Conservation (phyloP, 2,888 invertebrate species). For the Uloborus plumipes region DNA sequence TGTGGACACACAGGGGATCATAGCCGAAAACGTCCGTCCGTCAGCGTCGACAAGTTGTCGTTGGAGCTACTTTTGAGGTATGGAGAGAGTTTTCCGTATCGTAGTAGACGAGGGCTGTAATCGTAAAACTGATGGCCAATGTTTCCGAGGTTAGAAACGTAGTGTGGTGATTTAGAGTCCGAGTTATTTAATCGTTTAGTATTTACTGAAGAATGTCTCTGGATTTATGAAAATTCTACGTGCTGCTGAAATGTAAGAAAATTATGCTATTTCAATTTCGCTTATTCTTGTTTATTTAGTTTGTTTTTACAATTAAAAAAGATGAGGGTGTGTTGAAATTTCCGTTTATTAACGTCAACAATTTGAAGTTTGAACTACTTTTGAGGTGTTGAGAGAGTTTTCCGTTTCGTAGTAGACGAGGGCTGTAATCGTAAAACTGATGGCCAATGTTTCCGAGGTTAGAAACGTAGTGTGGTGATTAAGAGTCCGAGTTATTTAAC, state of each 20-base stretch:
- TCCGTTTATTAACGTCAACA: background rate
- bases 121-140: conserved; percentile 41
- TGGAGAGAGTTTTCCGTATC: background rate
- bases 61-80: background rate
- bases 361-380: background rate
- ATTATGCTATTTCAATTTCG: too few relatives aligned
- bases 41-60: background rate
- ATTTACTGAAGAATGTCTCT: too few relatives aligned
- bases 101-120: background rate
- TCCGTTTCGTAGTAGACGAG: too few relatives aligned
- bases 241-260: too few relatives aligned
- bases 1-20: conserved; percentile 18
- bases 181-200: too few relatives aligned
- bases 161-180: too few relatives aligned
- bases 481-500: too few relatives aligned
- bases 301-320: too few relatives aligned
- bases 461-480: background rate
- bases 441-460: conserved; percentile 18
- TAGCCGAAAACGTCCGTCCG: conserved; percentile 1
- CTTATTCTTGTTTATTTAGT: too few relatives aligned
- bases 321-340: background rate
- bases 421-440: conserved; percentile 36
- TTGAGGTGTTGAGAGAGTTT: background rate
- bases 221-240: too few relatives aligned
- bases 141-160: background rate